Percentiles rank a stretch among this genome's conserved stretches.
phyloP scores from a whole-genome alignment of 2,113 vertebrate species.

The Mungos mungo region DNA sequence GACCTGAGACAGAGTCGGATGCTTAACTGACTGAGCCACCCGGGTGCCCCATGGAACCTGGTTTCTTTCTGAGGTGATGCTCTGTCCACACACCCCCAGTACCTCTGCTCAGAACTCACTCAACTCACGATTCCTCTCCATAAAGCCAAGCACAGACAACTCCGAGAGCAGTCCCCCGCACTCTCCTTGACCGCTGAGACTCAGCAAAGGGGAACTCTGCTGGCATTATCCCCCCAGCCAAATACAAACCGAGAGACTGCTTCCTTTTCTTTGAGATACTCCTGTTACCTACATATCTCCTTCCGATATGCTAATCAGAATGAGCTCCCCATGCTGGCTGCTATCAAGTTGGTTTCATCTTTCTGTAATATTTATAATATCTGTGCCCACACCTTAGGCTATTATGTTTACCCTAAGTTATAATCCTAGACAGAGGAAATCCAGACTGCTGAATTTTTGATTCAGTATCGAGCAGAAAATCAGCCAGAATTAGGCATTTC shows the following conservation, averaged over 20 bases:
- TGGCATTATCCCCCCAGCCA: not conserved
- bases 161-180: no score
- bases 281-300: not conserved
- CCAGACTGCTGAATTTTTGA: not conserved
- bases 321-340: not conserved
- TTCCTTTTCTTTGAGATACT: not conserved
- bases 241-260: not conserved
- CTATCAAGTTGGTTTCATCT: not conserved
- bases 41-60: not conserved
- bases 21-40: no score
- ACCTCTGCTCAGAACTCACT: not conserved
- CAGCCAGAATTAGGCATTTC: not conserved
- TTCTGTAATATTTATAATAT: not conserved
- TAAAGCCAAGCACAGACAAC: not conserved
- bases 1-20: no score
- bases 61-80: not conserved
- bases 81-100: not conserved
- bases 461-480: not conserved
- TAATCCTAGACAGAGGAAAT: not conserved
- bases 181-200: not conserved
- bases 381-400: not conserved
- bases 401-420: not conserved
- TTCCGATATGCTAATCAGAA: not conserved
- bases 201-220: not conserved
- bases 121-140: not conserved